These are phyloP conservation scores for Galerucella nymphaeae DNA, from an alignment of 2,888 invertebrate species.

Conservation along the genomic window DNA sequence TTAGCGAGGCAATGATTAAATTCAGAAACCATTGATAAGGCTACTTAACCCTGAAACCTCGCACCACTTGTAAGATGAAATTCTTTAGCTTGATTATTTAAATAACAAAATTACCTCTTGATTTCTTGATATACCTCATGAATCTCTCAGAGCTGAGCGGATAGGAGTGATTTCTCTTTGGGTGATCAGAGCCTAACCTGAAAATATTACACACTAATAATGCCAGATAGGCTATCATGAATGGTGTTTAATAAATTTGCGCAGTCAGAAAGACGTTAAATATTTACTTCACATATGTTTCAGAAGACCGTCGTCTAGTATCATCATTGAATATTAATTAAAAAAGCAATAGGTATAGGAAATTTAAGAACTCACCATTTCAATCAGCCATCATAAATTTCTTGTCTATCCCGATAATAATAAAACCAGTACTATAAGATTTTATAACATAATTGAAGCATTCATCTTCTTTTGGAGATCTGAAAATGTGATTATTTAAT, in stretches of 20 bases:
- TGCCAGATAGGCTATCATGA: too few relatives aligned
- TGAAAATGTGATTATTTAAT: background rate
- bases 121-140: too few relatives aligned
- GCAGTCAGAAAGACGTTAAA: constrained; percentile 47
- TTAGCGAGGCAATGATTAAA: constrained; percentile 44
- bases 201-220: background rate
- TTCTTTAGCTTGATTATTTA: background rate
- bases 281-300: constrained; percentile 51
- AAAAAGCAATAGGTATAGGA: background rate
- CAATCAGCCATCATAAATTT: too few relatives aligned
- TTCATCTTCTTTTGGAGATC: background rate
- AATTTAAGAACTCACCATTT: background rate
- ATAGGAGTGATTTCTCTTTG: background rate
- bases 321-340: constrained; percentile 48
- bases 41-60: constrained; percentile 44
- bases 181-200: background rate
- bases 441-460: too few relatives aligned
- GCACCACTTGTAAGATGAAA: constrained; percentile 15
- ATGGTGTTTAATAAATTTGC: background rate
- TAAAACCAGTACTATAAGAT: too few relatives aligned
- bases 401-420: background rate
- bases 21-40: constrained; percentile 37
- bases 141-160: too few relatives aligned
- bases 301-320: constrained; percentile 59
- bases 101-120: too few relatives aligned